Conservation (phyloP, 2,888 invertebrate species). For the Amblyteles armatorius region DNA sequence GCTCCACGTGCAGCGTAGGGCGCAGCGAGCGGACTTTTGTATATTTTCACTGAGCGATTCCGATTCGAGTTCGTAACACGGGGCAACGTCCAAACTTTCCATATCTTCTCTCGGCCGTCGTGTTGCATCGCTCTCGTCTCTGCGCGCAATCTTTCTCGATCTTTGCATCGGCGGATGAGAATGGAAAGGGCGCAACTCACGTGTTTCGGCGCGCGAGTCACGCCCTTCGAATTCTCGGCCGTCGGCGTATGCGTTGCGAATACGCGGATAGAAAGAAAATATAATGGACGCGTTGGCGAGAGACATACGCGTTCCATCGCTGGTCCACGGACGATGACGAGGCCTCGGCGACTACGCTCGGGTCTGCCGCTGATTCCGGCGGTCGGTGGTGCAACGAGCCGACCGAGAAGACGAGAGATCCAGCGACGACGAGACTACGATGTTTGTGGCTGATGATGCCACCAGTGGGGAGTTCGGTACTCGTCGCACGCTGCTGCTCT, state of each 20-base stretch:
- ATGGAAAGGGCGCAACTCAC: neutral
- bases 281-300: neutral
- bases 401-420: conserved; percentile 19
- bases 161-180: neutral
- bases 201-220: too few relatives aligned
- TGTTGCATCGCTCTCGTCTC: neutral
- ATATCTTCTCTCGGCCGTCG: neutral
- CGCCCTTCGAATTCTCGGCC: too few relatives aligned
- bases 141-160: neutral
- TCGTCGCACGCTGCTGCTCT: conserved; percentile 18
- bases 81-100: neutral
- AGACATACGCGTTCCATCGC: neutral
- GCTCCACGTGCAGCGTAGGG: conserved; percentile 27
- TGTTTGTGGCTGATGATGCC: conserved; percentile 65
- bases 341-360: conserved; percentile 13
- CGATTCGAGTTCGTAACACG: conserved; percentile 31
- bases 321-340: neutral
- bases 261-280: neutral
- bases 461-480: conserved; percentile 54
- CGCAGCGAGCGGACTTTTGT: conserved; percentile 41
- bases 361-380: conserved; percentile 7
- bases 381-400: conserved; percentile 55
- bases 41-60: conserved; percentile 54
- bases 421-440: conserved; percentile 57
- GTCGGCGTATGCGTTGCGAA: neutral